phyloP scores from a whole-genome alignment of 2,113 vertebrate genomes.

The Octodon degus region DNA sequence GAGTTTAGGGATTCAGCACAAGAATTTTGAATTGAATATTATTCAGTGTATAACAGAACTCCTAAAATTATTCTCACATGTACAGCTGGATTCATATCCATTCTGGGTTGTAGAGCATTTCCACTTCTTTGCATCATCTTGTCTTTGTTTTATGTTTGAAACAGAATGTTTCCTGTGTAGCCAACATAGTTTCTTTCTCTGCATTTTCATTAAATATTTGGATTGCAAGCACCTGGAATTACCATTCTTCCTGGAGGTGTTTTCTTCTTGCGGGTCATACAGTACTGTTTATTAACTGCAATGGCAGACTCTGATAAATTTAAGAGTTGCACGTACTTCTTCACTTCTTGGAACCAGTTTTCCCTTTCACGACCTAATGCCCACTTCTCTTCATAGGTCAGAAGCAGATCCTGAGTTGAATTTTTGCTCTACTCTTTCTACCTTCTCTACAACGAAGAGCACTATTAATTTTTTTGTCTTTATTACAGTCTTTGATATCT shows the following conservation, averaged over 20 bases:
- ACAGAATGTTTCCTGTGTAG: not conserved
- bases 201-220: not conserved
- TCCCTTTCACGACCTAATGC: not conserved
- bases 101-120: not conserved
- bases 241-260: not conserved
- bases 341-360: not conserved
- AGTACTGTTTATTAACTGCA: not conserved
- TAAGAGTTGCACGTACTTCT: not conserved
- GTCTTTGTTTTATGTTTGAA: not conserved
- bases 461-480: constrained; percentile 13
- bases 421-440: not conserved
- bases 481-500: not conserved
- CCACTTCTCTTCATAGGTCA: not conserved
- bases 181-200: not conserved
- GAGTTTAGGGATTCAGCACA: not conserved
- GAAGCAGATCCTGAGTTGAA: not conserved
- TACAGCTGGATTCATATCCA: not conserved
- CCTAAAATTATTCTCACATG: not conserved
- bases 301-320: not conserved
- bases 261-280: not conserved
- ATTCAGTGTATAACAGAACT: not conserved
- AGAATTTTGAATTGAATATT: not conserved
- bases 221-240: not conserved
- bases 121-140: not conserved
- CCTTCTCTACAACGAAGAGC: not conserved